Base-by-base conservation (phyloP, 2,113 vertebrate genomes). In the Pachypanchax playfairii region DNA sequence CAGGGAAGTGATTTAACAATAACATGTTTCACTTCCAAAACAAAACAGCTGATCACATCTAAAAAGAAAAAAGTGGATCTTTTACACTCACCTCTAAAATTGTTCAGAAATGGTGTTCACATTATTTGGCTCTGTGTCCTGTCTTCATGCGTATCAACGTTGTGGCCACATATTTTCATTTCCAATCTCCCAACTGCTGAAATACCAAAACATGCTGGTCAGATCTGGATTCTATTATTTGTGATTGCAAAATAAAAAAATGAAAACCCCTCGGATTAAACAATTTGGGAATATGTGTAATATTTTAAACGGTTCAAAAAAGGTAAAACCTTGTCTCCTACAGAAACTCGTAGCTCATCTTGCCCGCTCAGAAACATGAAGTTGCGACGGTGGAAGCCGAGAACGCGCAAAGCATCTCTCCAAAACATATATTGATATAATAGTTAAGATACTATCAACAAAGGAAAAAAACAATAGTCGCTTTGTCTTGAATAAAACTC, bases 101-200 rank as follows among this genome's bases (percentile, higher is more conserved):
- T 73, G 65, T 86, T 80, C 77, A 83, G 75, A 82, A 85, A 88
- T 70, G 58, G 83, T 64, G 82, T 65, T 93, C 91, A 91, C 91
- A 91, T 93, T 70, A 88, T 92, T 89, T 65, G 69, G 72, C 81
- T 75, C 75, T 61, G 84, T 87, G 76, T 86, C 77, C 73, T 83
- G 75, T 71, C 77, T 75, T 73, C 74, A 52, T 82, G 70, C 55
- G 78, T 44, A 73, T 82, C 84, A 91, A 86, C 88, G 87, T 87
- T 82, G 84, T 85, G 79, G 77, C 85, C 77, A 77, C 77, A 83
- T 84, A 65, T 73, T 75, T 54, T 58, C 5, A 5, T 38, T 43
- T 24, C 36, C 22, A 28, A 60, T 70, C 62, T 69, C 80, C 82
- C 84, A 82, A 84, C 72, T 77, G 81, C 86, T 90, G 85, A 81